These are phyloP conservation scores for Felis chaus DNA, from an alignment of 2,113 vertebrate species.

Conservation along the genomic window DNA sequence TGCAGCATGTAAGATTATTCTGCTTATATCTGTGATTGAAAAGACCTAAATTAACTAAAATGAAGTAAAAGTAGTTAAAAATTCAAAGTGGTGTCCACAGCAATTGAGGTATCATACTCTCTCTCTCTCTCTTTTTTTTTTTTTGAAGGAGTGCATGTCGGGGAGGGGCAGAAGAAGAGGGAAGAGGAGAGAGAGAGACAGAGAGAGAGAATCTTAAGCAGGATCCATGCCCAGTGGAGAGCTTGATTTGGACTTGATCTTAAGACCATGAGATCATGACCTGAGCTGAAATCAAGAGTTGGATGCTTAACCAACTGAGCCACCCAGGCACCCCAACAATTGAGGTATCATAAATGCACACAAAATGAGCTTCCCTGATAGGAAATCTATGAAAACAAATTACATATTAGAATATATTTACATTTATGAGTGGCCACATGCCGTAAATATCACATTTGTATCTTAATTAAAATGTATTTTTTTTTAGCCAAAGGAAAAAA, in stretches of 20 bases:
- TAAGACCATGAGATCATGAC: no score
- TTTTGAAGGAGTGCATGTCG: no score
- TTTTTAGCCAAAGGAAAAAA: neutral
- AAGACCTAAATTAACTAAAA: neutral
- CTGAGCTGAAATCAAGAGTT: no score
- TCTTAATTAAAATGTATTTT: neutral
- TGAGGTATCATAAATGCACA: neutral
- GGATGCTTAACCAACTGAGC: no score
- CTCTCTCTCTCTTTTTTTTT: no score
- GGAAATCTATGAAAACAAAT: neutral
- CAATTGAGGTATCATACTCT: neutral
- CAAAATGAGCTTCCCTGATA: neutral
- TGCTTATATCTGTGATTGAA: neutral
- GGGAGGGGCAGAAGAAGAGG: no score
- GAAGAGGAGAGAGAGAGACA: no score
- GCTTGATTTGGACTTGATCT: no score
- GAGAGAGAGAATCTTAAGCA: no score
- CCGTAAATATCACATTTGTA: neutral
- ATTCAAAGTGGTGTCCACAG: neutral
- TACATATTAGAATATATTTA: neutral
- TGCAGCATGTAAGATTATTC: neutral
- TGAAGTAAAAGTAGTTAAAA: neutral
- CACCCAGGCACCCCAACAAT: neutral
- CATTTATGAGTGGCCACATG: neutral
- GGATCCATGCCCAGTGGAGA: no score